Conservation (phyloP, 2,888 invertebrate species). For the Drosophila subsilvestris region DNA sequence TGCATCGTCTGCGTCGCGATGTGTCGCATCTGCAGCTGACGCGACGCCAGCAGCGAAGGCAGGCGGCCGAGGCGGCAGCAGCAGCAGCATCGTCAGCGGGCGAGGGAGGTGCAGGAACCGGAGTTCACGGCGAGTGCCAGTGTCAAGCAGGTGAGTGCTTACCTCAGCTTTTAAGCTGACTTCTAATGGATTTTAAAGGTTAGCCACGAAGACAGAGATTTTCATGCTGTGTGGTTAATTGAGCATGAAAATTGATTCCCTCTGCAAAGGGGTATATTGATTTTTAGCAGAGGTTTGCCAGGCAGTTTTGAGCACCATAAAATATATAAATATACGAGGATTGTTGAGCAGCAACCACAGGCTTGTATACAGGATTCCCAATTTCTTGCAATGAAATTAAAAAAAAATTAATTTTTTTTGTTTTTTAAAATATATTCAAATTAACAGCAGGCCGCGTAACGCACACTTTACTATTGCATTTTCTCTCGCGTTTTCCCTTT, state of each 20-base stretch:
- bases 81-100: constrained; percentile 55
- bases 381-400: no score
- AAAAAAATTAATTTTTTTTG: no score
- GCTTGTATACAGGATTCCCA: no score
- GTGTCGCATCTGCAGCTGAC: constrained; percentile 83
- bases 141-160: constrained; percentile 89
- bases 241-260: background rate
- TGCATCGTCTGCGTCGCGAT: constrained; percentile 84
- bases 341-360: no score
- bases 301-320: background rate
- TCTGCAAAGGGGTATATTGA: background rate
- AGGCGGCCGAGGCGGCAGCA: constrained; percentile 76
- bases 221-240: background rate
- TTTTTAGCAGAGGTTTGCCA: background rate
- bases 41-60: constrained; percentile 82
- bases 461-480: no score
- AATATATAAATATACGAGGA: no score
- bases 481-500: no score
- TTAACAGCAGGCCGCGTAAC: no score
- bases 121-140: constrained; percentile 85
- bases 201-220: background rate
- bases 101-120: constrained; percentile 81
- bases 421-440: no score
- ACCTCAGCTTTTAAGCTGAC: background rate
- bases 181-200: background rate